Evolutionary conservation across 2,113 vertebrate genomes (phyloP), one percentile per base, ranked within the genome.

Genomic region (Syngnathus typhle): DNA sequence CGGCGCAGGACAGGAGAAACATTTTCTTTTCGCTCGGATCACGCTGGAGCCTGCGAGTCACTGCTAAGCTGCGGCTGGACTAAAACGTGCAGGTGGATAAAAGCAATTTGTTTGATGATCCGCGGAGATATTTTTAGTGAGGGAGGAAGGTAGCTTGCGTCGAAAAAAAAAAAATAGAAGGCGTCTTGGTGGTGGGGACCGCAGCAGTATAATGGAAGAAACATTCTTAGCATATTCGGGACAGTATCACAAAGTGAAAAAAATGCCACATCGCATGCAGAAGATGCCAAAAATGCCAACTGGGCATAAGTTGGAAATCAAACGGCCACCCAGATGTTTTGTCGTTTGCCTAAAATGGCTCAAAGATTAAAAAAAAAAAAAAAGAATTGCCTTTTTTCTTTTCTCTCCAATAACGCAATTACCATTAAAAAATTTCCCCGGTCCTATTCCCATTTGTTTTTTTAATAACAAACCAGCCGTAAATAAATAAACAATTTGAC

Each of bases 91-190:
- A 70, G 54, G 54, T 62, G 61, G 68, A 75, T 56, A 37, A 81
- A 83, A 85, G 72, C 52, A 74, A 38, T 66, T 72, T 60, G 59
- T 68, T 58, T 56, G 74, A 54, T 72, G 70, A 76, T 76, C 74
- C 46, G 1, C 68, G 63, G 8, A 18, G 80, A 75, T 88, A 86
- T 85, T 86, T 84, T 81, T 86, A 86, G 77, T 66, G 69, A 56
- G 76, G 47, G 75, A 37, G 15, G 58, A 75, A 59, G n/a, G 41
- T 7, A 69, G 77, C 75, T 60, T 56, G 44, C 49, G 49, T 37
- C 74, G 65, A 27, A 2, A 6, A 8, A 8, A 8, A 8, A 43
- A 43, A 43, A 43, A 43, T 0, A 43, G 12, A 67, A 76, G 76
- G 60, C 49, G 65, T 16, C 12, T 58, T 58, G 70, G 38, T 47